Conservation (phyloP, 2,888 invertebrate genomes). For the Pogonocherus hispidulus region DNA sequence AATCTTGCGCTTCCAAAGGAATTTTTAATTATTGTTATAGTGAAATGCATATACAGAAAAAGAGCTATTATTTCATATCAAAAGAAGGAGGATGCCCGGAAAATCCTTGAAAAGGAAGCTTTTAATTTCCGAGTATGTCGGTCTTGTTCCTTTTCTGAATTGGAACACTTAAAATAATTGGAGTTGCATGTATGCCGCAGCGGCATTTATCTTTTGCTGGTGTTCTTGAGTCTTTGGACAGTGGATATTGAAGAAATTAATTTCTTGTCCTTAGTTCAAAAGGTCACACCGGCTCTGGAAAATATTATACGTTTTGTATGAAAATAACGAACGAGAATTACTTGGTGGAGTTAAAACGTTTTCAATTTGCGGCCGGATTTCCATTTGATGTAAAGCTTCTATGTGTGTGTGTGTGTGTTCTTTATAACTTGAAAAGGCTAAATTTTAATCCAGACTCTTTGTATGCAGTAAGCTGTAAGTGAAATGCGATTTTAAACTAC, state of each 20-base stretch:
- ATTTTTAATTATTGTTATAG: no score
- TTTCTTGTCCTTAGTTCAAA: background rate
- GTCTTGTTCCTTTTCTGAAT: background rate
- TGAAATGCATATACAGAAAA: no score
- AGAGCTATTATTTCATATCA: no score
- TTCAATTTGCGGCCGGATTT: background rate
- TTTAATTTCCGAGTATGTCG: background rate
- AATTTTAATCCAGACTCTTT: no score
- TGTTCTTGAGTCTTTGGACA: background rate
- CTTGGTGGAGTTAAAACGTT: background rate
- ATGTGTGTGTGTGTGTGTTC: no score
- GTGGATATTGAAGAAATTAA: background rate
- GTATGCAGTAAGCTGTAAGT: no score
- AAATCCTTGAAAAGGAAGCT: background rate
- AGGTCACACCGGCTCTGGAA: background rate
- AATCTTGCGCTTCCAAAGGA: no score
- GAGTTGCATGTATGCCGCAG: conserved; percentile 8
- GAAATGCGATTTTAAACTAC: no score
- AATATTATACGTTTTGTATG: background rate
- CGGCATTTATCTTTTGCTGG: conserved; percentile 3
- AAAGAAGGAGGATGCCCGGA: no score
- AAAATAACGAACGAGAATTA: background rate
- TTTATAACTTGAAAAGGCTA: no score
- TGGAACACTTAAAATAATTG: conserved; percentile 9
- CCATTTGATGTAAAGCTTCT: background rate